These are phyloP conservation scores for Neotragus pygmaeus DNA, from an alignment of 2,113 vertebrate species.

Conservation along the genomic window DNA sequence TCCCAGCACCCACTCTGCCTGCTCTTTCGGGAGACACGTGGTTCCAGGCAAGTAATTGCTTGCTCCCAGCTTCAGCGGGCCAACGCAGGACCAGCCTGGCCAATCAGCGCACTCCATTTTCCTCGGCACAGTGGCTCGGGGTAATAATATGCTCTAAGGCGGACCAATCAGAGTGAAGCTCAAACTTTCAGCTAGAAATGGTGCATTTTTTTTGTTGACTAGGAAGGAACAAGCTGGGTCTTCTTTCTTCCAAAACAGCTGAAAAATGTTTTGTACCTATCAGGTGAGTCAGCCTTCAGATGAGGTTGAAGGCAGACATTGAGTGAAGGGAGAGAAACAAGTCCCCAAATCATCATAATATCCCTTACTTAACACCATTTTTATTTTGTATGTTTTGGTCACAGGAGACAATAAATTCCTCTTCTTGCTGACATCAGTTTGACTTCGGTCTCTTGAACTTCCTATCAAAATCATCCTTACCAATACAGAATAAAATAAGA, in stretches of 20 bases:
- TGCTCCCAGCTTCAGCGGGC: background rate
- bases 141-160: background rate
- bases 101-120: background rate
- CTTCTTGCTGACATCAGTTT: background rate
- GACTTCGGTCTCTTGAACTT: background rate
- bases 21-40: background rate
- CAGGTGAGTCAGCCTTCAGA: background rate
- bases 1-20: background rate
- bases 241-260: background rate
- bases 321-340: background rate
- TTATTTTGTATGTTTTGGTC: background rate
- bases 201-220: background rate
- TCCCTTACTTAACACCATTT: background rate
- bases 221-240: no score
- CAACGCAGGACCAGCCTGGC: background rate
- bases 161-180: background rate
- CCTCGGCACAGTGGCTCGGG: background rate
- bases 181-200: background rate
- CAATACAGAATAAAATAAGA: background rate
- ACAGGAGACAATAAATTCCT: background rate
- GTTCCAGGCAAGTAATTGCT: background rate
- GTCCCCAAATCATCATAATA: background rate
- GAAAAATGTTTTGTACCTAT: background rate
- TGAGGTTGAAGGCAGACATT: background rate
- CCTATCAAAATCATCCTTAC: background rate